A percentile compares a stretch with the other conserved stretches of the same genome.
Conservation (phyloP, 1,140 invertebrate genomes). For the Rhagoletis zephyria region DNA sequence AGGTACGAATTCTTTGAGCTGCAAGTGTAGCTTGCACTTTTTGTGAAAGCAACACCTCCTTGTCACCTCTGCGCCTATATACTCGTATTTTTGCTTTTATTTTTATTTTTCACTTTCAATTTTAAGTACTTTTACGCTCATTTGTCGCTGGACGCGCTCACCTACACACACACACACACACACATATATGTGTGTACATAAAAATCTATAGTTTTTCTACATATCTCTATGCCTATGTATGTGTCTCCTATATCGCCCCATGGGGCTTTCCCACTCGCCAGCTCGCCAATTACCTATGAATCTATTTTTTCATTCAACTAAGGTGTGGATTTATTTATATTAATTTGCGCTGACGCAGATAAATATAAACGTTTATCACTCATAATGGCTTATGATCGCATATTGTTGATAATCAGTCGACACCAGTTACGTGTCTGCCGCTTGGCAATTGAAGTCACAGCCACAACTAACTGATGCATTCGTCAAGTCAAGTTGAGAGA, state of each 20-base stretch:
- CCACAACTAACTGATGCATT: background rate
- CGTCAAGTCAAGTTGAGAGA: background rate
- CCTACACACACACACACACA: background rate
- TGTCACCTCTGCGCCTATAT: too few relatives aligned
- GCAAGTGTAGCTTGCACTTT: background rate
- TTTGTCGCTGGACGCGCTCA: background rate
- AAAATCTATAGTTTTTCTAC: too few relatives aligned
- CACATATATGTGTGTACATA: background rate
- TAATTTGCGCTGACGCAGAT: constrained; percentile 33
- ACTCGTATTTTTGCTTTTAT: too few relatives aligned
- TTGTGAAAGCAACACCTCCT: too few relatives aligned
- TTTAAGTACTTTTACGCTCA: constrained; percentile 26
- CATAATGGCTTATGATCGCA: background rate
- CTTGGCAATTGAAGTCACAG: background rate
- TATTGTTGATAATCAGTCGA: background rate
- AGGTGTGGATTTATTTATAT: constrained; percentile 51
- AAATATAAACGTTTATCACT: constrained; percentile 49
- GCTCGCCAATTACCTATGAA: background rate
- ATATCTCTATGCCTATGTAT: background rate
- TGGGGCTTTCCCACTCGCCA: background rate
- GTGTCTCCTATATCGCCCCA: background rate
- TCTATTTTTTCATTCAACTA: constrained; percentile 25
- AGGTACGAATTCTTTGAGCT: background rate
- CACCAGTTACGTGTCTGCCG: background rate
- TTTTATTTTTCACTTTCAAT: constrained; percentile 18